Base-by-base conservation (phyloP, 2,113 vertebrate genomes). In the Cyanoliseus patagonus region DNA sequence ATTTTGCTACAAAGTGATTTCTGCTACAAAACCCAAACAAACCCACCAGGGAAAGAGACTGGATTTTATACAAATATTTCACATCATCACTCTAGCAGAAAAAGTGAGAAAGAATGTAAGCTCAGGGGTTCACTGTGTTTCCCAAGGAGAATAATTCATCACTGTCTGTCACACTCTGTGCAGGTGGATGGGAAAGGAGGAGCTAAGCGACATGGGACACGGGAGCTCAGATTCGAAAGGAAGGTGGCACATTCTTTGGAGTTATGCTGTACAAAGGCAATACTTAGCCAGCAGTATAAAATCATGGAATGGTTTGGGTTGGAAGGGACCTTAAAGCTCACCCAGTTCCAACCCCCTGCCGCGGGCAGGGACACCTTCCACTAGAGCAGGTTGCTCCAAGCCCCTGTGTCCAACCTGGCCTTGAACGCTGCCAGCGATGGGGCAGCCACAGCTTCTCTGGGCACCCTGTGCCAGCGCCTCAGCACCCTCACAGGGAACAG, bases 91-190 rank as follows among this genome's bases (percentile, higher is more conserved):
- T 72, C 39, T 41, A 72, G 55, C 46, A 84, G n/a, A 83, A 41
- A 42, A 86, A 86, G 15, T 0, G 1, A 78, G 51, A 89, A 52
- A 53, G 69, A 63, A 86, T 14, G 46, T 68, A 55, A 86, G 17
- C 27, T 42, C 44, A 37, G 9, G 62, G 61, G 44, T 81, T 92
- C 51, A 23, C 23, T 59, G 28, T 53, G 25, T 87, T 62, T 16
- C 11, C 18, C 11, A 9, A 17, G 24, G 44, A 66, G 44, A 63
- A 81, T 42, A 78, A 78, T 89, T 52, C 73, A 41, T 59, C 59
- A 12, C 17, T 70, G 31, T 74, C 80, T 52, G 6, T 53, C 42
- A 41, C 74, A 42, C 0, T 0, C 3, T 0, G 6, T 41, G 51
- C 33, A 90, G 57, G 23, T 62, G 31, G 63, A 14, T 66, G 20